Evolutionary conservation across 1,140 invertebrate species (phyloP).

Genomic region (Oryzaephilus surinamensis): DNA sequence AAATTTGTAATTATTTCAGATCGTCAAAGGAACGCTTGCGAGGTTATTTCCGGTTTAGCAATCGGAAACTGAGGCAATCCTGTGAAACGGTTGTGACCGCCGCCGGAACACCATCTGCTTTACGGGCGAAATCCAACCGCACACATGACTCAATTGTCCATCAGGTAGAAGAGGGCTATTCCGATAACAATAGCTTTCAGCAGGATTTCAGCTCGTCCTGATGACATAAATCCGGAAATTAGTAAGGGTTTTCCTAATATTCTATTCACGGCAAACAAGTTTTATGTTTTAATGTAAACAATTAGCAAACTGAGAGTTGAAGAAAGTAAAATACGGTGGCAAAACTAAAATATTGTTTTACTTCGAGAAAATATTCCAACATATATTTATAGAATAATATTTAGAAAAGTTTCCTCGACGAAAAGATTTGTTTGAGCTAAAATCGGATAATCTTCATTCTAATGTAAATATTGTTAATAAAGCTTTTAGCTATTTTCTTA

Average conservation of each 20-base stretch:
- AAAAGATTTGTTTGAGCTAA: too few relatives aligned
- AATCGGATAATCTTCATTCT: too few relatives aligned
- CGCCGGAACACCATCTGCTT: conserved; percentile 13
- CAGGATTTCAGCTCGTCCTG: conserved; percentile 9
- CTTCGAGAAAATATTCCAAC: too few relatives aligned
- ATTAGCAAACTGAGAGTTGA: background rate
- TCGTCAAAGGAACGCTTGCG: conserved; percentile 48
- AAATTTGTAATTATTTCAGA: conserved; percentile 35
- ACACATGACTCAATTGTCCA: conserved; percentile 4
- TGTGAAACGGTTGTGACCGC: conserved; percentile 23
- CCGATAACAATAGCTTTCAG: conserved; percentile 14
- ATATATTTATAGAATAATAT: too few relatives aligned
- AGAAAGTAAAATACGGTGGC: background rate
- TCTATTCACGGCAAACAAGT: background rate
- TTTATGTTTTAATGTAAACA: too few relatives aligned
- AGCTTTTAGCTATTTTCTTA: too few relatives aligned
- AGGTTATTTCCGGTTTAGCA: conserved; percentile 50
- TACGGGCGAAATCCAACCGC: conserved; percentile 7
- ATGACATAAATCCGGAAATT: conserved; percentile 9
- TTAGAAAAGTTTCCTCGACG: too few relatives aligned
- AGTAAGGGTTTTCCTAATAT: conserved; percentile 2
- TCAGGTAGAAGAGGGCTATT: conserved; percentile 10
- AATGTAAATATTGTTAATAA: too few relatives aligned
- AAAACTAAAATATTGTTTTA: too few relatives aligned
- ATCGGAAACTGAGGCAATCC: conserved; percentile 26